Base-by-base conservation (phyloP, 2,113 vertebrate species). In the Mesitornis unicolor region DNA sequence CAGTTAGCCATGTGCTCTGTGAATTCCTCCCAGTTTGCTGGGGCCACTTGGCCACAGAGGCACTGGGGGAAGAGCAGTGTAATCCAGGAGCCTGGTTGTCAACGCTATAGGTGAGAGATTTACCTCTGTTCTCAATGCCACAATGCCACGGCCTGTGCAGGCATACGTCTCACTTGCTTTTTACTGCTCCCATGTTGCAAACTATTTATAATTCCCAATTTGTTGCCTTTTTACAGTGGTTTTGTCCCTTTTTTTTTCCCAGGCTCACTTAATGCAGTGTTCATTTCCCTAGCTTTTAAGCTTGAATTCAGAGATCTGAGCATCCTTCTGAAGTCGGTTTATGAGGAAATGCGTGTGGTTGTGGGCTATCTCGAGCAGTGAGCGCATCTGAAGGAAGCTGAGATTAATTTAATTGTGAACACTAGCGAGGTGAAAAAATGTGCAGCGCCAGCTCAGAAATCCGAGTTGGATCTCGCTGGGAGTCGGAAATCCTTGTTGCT, bases 121-220 rank as follows among this genome's bases (percentile, higher is more conserved):
- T 47, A 28, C 36, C 24, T 86, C 65, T 65, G 45, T 64, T 56
- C 68, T 88, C 35, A 6, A 2, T 57, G 25, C 48, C 24, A 11
- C 0, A 4, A 33, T 42, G 47, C 42, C 29, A 2, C 73, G 50
- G 50, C 45, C 20, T 8, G 28, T 53, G 26, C 60, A 0, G 0
- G 7, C 22, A 40, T 54, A 18, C 11, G 19, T 81, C 78, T 90
- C 40, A 7, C 56, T 54, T n/a, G 14, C 24, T 75, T 87, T 96
- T 94, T 87, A 73, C 76, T 78, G 60, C 35, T 87, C 5, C 35
- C 2, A 0, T 35, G 21, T 63, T 40, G 47, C 38, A 64, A 87
- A n/a, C 40, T 61, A 5, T 53, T 85, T 48, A 5, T 6, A 63
- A 38, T 86, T 85, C 54, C 29, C 25, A 29, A 21, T 86, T 50